A percentile compares a stretch with the other conserved stretches of the same genome.
Conservation (phyloP, 2,797 vertebrate species). For the Macroramphosus scolopax region DNA sequence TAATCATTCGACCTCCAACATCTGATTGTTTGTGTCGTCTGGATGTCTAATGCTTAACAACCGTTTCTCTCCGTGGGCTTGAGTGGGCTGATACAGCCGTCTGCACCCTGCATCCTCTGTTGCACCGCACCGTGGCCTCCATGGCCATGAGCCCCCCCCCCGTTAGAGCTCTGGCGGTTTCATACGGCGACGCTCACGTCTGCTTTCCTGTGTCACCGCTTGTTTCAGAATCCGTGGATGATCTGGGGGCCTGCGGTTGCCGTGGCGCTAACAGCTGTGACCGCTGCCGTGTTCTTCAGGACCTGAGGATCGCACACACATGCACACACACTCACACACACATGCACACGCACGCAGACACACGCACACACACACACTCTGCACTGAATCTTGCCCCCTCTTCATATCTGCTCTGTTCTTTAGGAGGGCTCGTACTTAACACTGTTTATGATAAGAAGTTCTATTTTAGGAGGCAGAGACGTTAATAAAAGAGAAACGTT, state of each 20-base stretch:
- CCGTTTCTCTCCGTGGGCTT: constrained; percentile 57
- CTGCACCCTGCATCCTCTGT: constrained; percentile 38
- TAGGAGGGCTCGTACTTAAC: constrained; percentile 63
- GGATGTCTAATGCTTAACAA: constrained; percentile 67
- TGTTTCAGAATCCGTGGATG: constrained; percentile 91
- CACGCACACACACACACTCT: constrained; percentile 7
- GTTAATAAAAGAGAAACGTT: constrained; percentile 62
- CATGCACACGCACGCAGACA: constrained; percentile 4
- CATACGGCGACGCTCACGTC: constrained; percentile 28
- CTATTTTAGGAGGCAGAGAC: constrained; percentile 61
- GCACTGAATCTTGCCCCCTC: constrained; percentile 34
- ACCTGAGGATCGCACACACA: constrained; percentile 76
- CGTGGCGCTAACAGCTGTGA: constrained; percentile 89
- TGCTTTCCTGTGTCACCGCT: constrained; percentile 76
- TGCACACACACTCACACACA: constrained; percentile 14
- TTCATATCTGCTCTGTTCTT: constrained; percentile 63
- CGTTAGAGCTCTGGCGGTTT: constrained; percentile 41
- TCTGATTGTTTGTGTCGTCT: constrained; percentile 81
- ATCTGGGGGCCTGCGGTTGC: constrained; percentile 94
- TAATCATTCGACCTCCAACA: constrained; percentile 63
- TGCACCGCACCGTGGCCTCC: constrained; percentile 41
- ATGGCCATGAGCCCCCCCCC: too few species aligned
- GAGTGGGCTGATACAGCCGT: constrained; percentile 45
- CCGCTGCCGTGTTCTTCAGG: constrained; percentile 90
- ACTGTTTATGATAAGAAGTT: constrained; percentile 61